Conservation (phyloP, 2,888 invertebrate genomes). For the Incurvaria masculella region DNA sequence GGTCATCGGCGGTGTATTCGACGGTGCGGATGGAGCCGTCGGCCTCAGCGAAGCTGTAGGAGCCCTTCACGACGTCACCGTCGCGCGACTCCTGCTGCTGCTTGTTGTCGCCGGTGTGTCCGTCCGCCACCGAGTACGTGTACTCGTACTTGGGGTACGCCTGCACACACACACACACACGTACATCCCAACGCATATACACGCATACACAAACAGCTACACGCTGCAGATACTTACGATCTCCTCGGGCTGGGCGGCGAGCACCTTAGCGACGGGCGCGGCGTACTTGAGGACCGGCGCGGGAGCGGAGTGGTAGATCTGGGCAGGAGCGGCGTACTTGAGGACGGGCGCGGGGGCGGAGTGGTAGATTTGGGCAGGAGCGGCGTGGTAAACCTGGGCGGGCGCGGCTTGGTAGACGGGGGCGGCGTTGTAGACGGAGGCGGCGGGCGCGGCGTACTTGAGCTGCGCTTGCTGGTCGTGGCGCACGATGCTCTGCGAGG, state of each 20-base stretch:
- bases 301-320: slow-evolving; percentile 22
- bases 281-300: slow-evolving; percentile 6
- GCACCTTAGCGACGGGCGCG: slow-evolving; percentile 7
- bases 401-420: slow-evolving; percentile 21
- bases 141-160: slow-evolving; percentile 36
- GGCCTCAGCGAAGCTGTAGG: slow-evolving; percentile 39
- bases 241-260: slow-evolving; percentile 10
- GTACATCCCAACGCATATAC: no score
- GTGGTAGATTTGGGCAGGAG: slow-evolving; percentile 18
- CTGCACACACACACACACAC: slow-evolving; percentile 16
- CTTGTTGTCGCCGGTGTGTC: slow-evolving; percentile 38
- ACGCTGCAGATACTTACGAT: slow-evolving; percentile 11
- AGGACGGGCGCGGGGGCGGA: slow-evolving; percentile 14
- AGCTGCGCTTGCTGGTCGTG: slow-evolving; percentile 21
- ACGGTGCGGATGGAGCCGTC: slow-evolving; percentile 37
- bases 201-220: no score
- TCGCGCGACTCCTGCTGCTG: slow-evolving; percentile 32
- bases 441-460: neutral
- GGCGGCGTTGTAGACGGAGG: slow-evolving; percentile 20
- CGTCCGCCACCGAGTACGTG: slow-evolving; percentile 34
- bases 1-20: slow-evolving; percentile 33
- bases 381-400: slow-evolving; percentile 15
- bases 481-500: slow-evolving; percentile 38
- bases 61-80: slow-evolving; percentile 47
- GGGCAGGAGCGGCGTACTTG: slow-evolving; percentile 11